A percentile compares a stretch with the other conserved stretches of the same genome.
These are phyloP conservation scores for Bombus confusus DNA, from an alignment of 1,140 invertebrate genomes.

Conservation along the genomic window DNA sequence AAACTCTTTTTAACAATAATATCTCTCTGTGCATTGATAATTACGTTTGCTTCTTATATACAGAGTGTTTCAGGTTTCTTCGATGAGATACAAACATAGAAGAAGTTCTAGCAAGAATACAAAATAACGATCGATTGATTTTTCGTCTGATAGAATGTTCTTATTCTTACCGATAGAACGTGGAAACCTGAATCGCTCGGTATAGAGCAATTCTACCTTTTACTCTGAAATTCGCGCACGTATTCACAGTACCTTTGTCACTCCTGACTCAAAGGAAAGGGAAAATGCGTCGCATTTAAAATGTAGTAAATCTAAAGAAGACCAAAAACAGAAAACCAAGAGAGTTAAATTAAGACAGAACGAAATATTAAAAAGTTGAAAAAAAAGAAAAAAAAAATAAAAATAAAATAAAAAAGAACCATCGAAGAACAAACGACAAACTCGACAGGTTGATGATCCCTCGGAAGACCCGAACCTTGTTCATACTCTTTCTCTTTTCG, in stretches of 20 bases:
- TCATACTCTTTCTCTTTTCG: not conserved
- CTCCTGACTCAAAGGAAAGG: not conserved
- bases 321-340: not conserved
- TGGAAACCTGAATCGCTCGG: not conserved
- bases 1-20: not conserved
- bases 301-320: slow-evolving; percentile 2
- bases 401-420: not conserved
- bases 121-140: not conserved
- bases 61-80: not conserved
- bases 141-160: too few relatives aligned
- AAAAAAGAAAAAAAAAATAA: not conserved
- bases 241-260: not conserved
- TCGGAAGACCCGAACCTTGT: slow-evolving; percentile 32
- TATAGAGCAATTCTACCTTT: not conserved
- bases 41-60: not conserved
- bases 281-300: slow-evolving; percentile 43
- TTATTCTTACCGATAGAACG: not conserved
- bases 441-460: slow-evolving; percentile 21
- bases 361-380: not conserved
- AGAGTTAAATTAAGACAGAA: not conserved
- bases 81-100: not conserved
- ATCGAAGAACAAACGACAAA: slow-evolving; percentile 48
- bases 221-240: not conserved
- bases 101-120: not conserved
- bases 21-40: not conserved